Evolutionary conservation across 2,113 vertebrate species (phyloP).

Genomic region (Centropristis striata): DNA sequence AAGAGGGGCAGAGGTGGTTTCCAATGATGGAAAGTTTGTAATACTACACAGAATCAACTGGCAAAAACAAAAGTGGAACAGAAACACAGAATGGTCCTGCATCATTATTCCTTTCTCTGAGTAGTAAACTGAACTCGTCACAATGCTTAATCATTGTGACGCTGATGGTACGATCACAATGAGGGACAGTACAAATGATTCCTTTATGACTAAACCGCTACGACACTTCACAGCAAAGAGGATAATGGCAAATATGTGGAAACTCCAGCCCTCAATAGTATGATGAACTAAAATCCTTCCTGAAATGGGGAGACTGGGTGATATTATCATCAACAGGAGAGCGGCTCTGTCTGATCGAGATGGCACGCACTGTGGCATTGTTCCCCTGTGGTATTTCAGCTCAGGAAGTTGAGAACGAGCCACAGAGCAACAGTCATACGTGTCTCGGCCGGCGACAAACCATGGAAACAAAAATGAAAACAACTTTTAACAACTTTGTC

Average conservation of each 20-base stretch:
- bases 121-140: not conserved
- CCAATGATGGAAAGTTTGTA: constrained; percentile 65
- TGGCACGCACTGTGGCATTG: constrained; percentile 44
- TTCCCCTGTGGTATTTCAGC: constrained; percentile 58
- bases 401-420: constrained; percentile 71
- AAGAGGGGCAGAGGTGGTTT: constrained; percentile 63
- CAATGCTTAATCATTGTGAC: not conserved
- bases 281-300: constrained; percentile 53
- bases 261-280: constrained; percentile 25
- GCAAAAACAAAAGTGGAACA: constrained; percentile 21
- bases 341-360: constrained; percentile 43
- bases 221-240: constrained; percentile 1
- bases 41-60: constrained; percentile 32
- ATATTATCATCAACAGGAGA: constrained; percentile 27
- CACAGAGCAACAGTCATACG: constrained; percentile 52
- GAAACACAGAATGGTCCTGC: constrained; percentile 5
- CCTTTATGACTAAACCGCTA: constrained; percentile 21
- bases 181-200: constrained; percentile 17
- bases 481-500: constrained; percentile 43
- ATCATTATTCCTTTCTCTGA: constrained; percentile 12
- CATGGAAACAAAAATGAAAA: constrained; percentile 57
- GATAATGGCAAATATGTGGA: constrained; percentile 24
- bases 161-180: not conserved
- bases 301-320: constrained; percentile 17
- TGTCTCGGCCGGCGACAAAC: constrained; percentile 28